Percentiles rank a stretch among this genome's conserved stretches.
Conservation (phyloP, 2,888 invertebrate species). For the Perithous albicinctus region DNA sequence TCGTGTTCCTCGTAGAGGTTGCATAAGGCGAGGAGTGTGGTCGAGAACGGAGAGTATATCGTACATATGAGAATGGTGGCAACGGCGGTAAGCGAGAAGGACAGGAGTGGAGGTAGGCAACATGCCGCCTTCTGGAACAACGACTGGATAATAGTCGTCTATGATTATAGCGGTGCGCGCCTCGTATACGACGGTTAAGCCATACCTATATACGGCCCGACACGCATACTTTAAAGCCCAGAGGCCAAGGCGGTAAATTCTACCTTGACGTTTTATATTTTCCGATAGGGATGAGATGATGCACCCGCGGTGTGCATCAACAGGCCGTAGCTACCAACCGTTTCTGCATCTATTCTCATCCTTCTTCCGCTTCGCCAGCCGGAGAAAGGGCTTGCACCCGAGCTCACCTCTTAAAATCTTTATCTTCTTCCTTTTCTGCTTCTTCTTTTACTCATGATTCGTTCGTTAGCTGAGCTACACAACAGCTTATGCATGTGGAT, state of each 20-base stretch:
- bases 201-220: slow-evolving; percentile 69
- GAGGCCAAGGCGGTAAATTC: slow-evolving; percentile 73
- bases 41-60: slow-evolving; percentile 25
- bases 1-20: slow-evolving; percentile 54
- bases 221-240: slow-evolving; percentile 70
- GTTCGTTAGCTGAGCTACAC: neutral
- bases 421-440: slow-evolving; percentile 31
- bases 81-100: slow-evolving; percentile 29
- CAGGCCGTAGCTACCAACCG: neutral
- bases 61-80: slow-evolving; percentile 32
- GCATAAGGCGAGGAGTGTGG: slow-evolving; percentile 48
- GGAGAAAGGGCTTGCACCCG: slow-evolving; percentile 9
- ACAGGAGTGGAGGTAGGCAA: slow-evolving; percentile 51
- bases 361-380: slow-evolving; percentile 26
- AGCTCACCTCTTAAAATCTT: slow-evolving; percentile 29
- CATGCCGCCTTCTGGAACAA: slow-evolving; percentile 70
- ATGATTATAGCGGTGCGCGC: slow-evolving; percentile 66
- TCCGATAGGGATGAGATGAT: slow-evolving; percentile 67
- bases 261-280: slow-evolving; percentile 70
- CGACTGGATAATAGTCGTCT: slow-evolving; percentile 72
- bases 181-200: slow-evolving; percentile 54
- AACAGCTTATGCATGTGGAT: slow-evolving; percentile 13
- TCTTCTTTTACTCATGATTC: slow-evolving; percentile 21
- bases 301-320: slow-evolving; percentile 51
- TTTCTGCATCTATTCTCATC: slow-evolving; percentile 28